These are phyloP conservation scores for Struthio camelus DNA, from an alignment of 2,113 vertebrate species.

Conservation along the genomic window DNA sequence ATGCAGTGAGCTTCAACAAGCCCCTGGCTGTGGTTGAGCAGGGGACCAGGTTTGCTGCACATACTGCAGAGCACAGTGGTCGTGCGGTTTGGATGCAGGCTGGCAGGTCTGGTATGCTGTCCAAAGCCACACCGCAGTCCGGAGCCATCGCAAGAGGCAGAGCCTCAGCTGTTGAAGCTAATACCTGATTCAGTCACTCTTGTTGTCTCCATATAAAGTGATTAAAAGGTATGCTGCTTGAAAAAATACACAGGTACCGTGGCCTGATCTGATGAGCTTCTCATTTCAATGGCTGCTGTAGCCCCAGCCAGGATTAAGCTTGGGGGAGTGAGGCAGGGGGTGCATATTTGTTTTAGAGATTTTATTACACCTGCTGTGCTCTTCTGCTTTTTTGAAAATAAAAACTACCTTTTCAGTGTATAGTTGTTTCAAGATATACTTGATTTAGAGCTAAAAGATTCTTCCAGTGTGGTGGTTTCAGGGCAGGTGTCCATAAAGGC, in stretches of 20 bases:
- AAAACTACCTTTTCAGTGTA: neutral
- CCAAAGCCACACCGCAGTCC: accelerated
- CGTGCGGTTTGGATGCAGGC: accelerated
- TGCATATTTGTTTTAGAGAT: neutral
- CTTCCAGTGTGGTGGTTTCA: neutral
- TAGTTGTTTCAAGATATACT: neutral
- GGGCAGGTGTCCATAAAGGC: neutral
- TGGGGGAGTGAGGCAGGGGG: neutral
- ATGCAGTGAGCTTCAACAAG: neutral
- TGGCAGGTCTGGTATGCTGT: neutral
- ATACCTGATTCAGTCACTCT: neutral
- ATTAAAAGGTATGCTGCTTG: neutral
- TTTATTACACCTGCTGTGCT: neutral
- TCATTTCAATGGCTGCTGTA: constrained; percentile 35
- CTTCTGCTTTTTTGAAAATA: neutral
- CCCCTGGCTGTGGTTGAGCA: neutral
- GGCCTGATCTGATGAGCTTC: neutral
- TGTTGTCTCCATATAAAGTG: neutral
- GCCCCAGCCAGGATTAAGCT: neutral
- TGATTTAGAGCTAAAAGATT: constrained; percentile 19
- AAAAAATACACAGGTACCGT: neutral
- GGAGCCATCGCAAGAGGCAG: neutral
- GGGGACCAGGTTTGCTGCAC: neutral
- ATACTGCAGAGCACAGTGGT: accelerated
- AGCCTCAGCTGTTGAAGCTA: accelerated